phyloP scores from a whole-genome alignment of 2,888 invertebrate species.

The Salpingus planirostris region DNA sequence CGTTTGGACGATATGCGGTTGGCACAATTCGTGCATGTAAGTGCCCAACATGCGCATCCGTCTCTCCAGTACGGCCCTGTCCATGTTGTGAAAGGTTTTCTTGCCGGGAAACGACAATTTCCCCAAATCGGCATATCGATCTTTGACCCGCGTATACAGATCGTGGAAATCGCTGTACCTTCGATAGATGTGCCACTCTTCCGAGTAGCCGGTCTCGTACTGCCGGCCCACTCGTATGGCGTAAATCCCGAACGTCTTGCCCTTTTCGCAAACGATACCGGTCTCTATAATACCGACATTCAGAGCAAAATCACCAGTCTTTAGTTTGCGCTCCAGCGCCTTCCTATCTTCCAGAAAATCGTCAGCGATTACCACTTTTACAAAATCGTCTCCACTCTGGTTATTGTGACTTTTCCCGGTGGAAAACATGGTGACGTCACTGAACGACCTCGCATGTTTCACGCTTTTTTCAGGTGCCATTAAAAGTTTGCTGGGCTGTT shows the following conservation, averaged over 20 bases:
- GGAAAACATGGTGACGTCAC: conserved; percentile 35
- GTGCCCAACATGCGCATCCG: conserved; percentile 73
- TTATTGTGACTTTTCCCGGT: conserved; percentile 12
- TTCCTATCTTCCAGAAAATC: conserved; percentile 16
- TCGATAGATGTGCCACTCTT: conserved; percentile 86
- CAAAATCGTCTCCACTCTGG: conserved; percentile 3
- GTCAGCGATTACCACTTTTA: conserved; percentile 3
- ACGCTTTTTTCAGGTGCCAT: conserved; percentile 22
- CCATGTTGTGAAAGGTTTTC: conserved; percentile 90
- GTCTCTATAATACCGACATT: conserved; percentile 58
- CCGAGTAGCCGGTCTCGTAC: conserved; percentile 57
- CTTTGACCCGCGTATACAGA: conserved; percentile 71
- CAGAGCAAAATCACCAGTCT: conserved; percentile 37
- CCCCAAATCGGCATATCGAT: conserved; percentile 70
- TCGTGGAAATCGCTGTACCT: conserved; percentile 93
- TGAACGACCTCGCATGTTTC: conserved; percentile 38
- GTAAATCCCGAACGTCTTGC: conserved; percentile 82
- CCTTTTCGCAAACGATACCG: conserved; percentile 71
- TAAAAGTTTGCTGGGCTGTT: not conserved
- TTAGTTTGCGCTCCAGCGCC: conserved; percentile 23
- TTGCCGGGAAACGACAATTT: conserved; percentile 82
- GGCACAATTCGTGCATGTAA: conserved; percentile 66
- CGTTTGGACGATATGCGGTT: conserved; percentile 48
- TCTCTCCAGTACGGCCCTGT: conserved; percentile 72
- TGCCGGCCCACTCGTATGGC: conserved; percentile 70